These are phyloP conservation scores for Molorchus minor DNA, from an alignment of 2,888 invertebrate species.

Conservation along the genomic window DNA sequence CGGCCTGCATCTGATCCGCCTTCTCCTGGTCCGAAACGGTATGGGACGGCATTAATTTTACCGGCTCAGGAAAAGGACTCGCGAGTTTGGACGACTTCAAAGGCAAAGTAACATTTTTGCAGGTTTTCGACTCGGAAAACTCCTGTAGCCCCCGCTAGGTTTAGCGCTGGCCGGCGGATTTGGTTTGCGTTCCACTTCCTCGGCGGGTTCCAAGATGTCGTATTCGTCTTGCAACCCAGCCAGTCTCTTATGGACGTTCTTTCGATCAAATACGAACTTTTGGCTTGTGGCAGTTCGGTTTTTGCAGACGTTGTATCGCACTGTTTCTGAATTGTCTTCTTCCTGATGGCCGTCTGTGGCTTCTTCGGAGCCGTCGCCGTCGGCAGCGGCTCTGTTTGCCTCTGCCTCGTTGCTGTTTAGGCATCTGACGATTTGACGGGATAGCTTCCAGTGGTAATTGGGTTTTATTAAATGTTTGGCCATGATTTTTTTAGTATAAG, in stretches of 20 bases:
- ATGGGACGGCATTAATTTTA: constrained; percentile 58
- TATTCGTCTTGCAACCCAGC: constrained; percentile 6
- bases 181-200: neutral
- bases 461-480: constrained; percentile 14
- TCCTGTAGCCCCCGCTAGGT: constrained; percentile 40
- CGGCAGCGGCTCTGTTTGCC: neutral
- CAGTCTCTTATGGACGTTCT: constrained; percentile 7
- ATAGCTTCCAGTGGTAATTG: neutral
- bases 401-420: constrained; percentile 10
- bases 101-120: constrained; percentile 55
- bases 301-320: constrained; percentile 33
- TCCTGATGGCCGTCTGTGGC: neutral
- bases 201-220: constrained; percentile 4
- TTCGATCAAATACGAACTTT: constrained; percentile 32
- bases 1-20: constrained; percentile 57
- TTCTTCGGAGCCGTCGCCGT: neutral
- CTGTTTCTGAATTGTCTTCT: neutral
- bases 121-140: constrained; percentile 55
- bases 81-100: constrained; percentile 56
- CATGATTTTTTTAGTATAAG: too few species aligned
- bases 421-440: neutral
- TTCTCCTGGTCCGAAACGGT: constrained; percentile 60
- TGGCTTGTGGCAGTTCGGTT: constrained; percentile 10
- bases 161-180: neutral
- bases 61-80: constrained; percentile 59